phyloP scores from a whole-genome alignment of 1,140 invertebrate genomes.

The Zeugodacus cucurbitae region DNA sequence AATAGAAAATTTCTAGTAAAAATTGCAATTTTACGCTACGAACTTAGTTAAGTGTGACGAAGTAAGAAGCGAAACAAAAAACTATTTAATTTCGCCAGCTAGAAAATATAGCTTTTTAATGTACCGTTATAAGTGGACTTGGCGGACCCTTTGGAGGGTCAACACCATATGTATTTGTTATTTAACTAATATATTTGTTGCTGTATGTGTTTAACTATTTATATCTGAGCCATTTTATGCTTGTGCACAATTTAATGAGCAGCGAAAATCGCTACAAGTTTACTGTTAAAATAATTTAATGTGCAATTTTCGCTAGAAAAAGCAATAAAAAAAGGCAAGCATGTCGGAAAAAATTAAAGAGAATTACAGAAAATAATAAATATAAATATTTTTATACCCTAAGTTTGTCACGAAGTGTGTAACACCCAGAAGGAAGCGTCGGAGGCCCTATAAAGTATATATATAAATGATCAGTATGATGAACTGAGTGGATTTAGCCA shows the following conservation, averaged over 20 bases:
- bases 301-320: background rate
- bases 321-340: background rate
- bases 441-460: background rate
- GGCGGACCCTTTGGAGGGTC: background rate
- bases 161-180: background rate
- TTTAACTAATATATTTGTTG: background rate
- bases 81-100: background rate
- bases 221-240: background rate
- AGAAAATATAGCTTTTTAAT: background rate
- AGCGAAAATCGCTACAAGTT: background rate
- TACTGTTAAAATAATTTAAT: background rate
- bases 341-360: background rate
- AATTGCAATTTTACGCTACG: constrained; percentile 7
- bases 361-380: background rate
- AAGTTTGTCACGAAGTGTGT: no score
- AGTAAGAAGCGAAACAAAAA: background rate
- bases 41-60: background rate
- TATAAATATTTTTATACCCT: background rate
- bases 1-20: background rate
- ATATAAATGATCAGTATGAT: no score
- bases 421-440: no score
- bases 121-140: background rate
- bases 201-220: background rate
- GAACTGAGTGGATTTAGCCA: no score
- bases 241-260: background rate